A percentile compares a stretch with the other conserved stretches of the same genome.
Evolutionary conservation across 2,113 vertebrate species (phyloP).

Genomic region (Paedocypris sp.): DNA sequence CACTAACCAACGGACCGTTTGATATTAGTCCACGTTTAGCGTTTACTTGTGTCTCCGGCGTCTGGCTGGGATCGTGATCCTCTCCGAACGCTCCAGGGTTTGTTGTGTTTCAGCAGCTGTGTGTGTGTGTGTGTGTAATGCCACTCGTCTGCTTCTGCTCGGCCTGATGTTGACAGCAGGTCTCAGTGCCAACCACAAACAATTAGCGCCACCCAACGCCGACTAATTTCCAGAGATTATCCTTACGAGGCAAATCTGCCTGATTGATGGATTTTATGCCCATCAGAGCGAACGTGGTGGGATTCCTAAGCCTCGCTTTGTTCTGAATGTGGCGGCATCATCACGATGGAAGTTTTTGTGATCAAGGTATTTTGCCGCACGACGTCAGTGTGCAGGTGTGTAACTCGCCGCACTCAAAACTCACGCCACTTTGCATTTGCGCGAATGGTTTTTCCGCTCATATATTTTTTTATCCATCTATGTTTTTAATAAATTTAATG

Average conservation of each 20-base stretch:
- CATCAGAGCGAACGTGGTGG: not conserved
- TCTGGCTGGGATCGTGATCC: too few species aligned
- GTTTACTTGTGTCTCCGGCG: too few species aligned
- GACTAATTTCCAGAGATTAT: conserved; percentile 17
- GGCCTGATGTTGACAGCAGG: not conserved
- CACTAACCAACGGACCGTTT: too few species aligned
- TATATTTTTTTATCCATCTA: too few species aligned
- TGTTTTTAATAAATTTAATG: too few species aligned
- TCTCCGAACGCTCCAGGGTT: too few species aligned
- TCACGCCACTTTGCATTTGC: too few species aligned
- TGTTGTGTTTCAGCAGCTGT: not conserved
- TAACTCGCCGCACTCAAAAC: too few species aligned
- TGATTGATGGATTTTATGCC: conserved; percentile 17
- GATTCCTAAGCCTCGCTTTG: not conserved
- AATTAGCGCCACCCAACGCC: conserved; percentile 8
- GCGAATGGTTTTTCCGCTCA: too few species aligned
- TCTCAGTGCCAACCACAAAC: conserved; percentile 8
- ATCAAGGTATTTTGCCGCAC: conserved; percentile 15
- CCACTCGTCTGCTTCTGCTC: not conserved
- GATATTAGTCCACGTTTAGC: too few species aligned
- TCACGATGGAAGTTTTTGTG: conserved; percentile 28
- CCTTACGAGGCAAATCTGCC: not conserved
- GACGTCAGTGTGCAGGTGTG: not conserved
- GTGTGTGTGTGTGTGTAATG: not conserved
- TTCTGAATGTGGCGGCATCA: conserved; percentile 14